Base-by-base conservation (phyloP, 1,140 invertebrate genomes). In the Lepidurus packardi region DNA sequence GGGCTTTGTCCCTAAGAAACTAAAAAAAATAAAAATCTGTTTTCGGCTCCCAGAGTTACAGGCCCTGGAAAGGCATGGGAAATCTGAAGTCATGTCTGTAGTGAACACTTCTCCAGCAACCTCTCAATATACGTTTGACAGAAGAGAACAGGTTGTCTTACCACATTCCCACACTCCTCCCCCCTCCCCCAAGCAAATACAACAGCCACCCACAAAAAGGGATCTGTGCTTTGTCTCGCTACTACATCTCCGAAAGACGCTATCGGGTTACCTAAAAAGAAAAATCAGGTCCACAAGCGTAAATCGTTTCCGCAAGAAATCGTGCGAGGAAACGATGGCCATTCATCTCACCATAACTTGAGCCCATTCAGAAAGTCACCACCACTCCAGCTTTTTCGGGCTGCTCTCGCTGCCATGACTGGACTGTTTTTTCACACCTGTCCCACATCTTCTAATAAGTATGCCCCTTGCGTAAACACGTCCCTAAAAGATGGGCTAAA, bases 41-140 rank as follows among this genome's bases (percentile, higher is more conserved):
- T 34, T 34, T 34, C 3, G 34, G 34, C 34, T 34, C 34, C 34
- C 34, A 34, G 34, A 34, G 34, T 34, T 34, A 34, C 34, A 34
- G 3, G 34, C 0, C 34, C 34, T 34, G 34, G 1, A 34, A 4
- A 34, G 34, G 34, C 34, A 34, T 34, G 34, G 34, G 34, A 34
- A 34, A 34, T 34, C 4, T 2, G 34, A 34, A 34, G 34, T 2
- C 34, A 34, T 34, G 34, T 34, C 34, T 34, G 34, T 34, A 34
- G 34, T 34, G 34, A 34, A 34, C 34, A 34, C 34, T 34, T 34
- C 34, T 4, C 34, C 34, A 34, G 34, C 53, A 1, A 65, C 16
- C 53, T n/a, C 53, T 65, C 53, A 65, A 65, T 65, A 65, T 65
- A 65, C 16, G 9, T 65, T 65, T 65, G 53, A 65, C 53, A 65